These are phyloP conservation scores for Brachionus calyciflorus DNA, from an alignment of 1,140 invertebrate genomes.

Conservation along the genomic window DNA sequence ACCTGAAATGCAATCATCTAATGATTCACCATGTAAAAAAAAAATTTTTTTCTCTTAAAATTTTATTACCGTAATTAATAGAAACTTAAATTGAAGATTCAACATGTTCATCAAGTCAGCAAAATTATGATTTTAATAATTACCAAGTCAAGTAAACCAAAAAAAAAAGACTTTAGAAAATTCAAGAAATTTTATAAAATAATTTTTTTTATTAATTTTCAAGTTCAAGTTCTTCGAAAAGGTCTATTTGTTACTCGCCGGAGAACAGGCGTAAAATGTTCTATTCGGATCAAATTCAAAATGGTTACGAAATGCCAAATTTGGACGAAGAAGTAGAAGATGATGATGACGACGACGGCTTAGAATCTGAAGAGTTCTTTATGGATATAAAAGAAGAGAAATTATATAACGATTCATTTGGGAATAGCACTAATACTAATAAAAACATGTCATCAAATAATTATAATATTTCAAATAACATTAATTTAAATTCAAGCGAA, in stretches of 20 bases:
- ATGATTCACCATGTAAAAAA: slow-evolving; percentile 13
- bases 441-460: not conserved
- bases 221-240: no score
- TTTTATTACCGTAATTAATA: no score
- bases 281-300: not conserved
- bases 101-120: not conserved
- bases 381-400: slow-evolving; percentile 13
- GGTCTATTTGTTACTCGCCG: no score
- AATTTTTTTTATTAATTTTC: not conserved
- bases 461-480: not conserved
- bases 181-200: not conserved
- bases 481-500: not conserved
- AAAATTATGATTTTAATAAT: not conserved
- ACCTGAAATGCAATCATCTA: not conserved
- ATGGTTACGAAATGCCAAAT: not conserved
- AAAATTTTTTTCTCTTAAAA: no score
- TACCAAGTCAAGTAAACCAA: no score
- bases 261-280: no score
- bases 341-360: not conserved
- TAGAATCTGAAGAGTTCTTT: not conserved
- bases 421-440: not conserved
- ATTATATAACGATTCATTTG: slow-evolving; percentile 13
- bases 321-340: not conserved
- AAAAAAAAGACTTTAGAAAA: not conserved
- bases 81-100: not conserved